Base-by-base conservation (phyloP, 2,113 vertebrate genomes). In the Atractosteus spatula region DNA sequence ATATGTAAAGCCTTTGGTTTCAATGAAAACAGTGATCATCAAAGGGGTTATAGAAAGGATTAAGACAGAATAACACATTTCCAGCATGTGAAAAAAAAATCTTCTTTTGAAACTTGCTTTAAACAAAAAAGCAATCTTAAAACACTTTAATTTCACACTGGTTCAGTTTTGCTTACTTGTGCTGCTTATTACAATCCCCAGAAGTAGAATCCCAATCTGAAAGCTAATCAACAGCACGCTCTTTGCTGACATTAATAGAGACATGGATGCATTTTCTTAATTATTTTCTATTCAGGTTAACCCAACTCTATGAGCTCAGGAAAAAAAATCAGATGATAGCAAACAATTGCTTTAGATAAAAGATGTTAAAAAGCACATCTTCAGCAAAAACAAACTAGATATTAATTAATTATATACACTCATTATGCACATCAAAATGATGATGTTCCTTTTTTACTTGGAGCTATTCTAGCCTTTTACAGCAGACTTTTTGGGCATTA, bases 31-130 rank as follows among this genome's bases (percentile, higher is more conserved):
- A 80, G 73, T 81, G 74, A 85, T 83, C 80, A 83, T 83, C 71
- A 80, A 83, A 80, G 76, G 77, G 83, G 85, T 83, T 83, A 82
- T 55, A 78, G 79, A 80, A 80, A 11, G 41, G 75, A 83, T 85
- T 80, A 82, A 76, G 67, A 71, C 29, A 66, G 77, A 16, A 83
- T 77, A 82, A 67, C 57, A 79, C 81, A 77, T 80, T 66, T 75
- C 55, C 75, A 45, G 68, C 16, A 66, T 55, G 56, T 68, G 47
- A 75, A 76, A 73, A 43, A 42, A 42, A 61, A 62, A 16, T 6
- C 17, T 17, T 55, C 43, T 54, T 10, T 63, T 16, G 7, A 64
- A 13, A 55, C 45, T 6, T 17, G 69, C 54, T 67, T 55, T 41
- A 55, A 11, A 68, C 59, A 72, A 74, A 70, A 68, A 16, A 62